Evolutionary conservation across 2,888 invertebrate genomes (phyloP), one percentile per base, ranked within the genome.

Genomic region (Lampropteryx suffumata): DNA sequence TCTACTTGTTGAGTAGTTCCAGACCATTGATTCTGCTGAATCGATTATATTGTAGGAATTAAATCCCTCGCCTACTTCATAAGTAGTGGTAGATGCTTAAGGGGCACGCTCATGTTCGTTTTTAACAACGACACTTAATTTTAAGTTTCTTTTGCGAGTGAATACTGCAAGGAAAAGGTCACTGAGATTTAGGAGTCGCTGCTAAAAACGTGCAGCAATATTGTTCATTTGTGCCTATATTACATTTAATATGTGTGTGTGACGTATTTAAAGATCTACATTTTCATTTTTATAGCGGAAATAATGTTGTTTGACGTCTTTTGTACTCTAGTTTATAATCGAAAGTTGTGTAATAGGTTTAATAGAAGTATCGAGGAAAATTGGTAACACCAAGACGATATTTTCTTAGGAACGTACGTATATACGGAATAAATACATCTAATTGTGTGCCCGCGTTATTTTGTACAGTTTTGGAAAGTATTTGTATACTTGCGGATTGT

Each of bases 171-270:
- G n/a, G n/a, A n/a, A 17, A 17, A 17, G 17, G 17, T 14, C 39
- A 9, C 37, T 34, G 21, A 37, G 32, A 21, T 17, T 36, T 33
- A 51, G 36, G 10, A 14, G 36, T 46, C 37, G 51, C 13, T 26
- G 28, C 7, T 51, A 7, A 28, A 37, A 51, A 37, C 46, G 21
- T 17, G 33, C 36, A 35, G 46, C 51, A 67, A 72, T 73, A 78
- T 69, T 76, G 80, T 85, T 84, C 81, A 82, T 83, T 81, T 79
- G 87, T 87, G 87, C 87, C 87, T 86, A 81, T 79, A 74, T 73
- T 76, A 79, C 70, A 73, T 76, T 77, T 77, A 77, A 67, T 62
- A 62, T 69, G 67, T 67, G 71, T 77, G 78, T 76, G 79, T 73
- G 75, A 71, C 65, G 69, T 73, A 64, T 52, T n/a, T 59, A 62